A percentile compares a stretch with the other conserved stretches of the same genome.
phyloP scores from a whole-genome alignment of 2,888 invertebrate species.

The Coelogynopora nodosa region DNA sequence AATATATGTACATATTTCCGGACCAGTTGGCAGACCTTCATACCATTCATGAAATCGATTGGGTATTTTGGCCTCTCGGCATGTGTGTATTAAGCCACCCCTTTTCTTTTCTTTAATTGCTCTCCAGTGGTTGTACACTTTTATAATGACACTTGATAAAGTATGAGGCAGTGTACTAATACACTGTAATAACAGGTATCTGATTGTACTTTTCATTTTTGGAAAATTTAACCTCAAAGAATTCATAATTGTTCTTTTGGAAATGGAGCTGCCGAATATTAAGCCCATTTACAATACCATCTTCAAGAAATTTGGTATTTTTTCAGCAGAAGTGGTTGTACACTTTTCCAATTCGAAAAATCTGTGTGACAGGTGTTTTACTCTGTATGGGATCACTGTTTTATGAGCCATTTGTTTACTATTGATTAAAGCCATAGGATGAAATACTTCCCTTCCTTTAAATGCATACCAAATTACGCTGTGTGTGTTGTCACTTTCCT shows the following conservation, averaged over 20 bases:
- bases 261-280: conserved; percentile 16
- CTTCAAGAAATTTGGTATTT: neutral
- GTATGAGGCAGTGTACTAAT: conserved; percentile 17
- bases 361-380: conserved; percentile 15
- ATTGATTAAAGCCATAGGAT: neutral
- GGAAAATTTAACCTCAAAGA: conserved; percentile 22
- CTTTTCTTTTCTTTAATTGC: conserved; percentile 13
- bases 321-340: conserved; percentile 12
- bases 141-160: conserved; percentile 18
- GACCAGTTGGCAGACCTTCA: conserved; percentile 13
- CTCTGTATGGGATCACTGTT: no score
- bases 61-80: conserved; percentile 6
- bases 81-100: conserved; percentile 9
- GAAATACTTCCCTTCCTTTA: neutral
- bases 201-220: neutral
- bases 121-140: conserved; percentile 27
- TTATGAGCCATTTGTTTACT: conserved; percentile 1
- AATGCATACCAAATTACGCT: neutral
- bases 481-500: conserved; percentile 7
- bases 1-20: neutral
- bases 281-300: neutral
- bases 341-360: neutral
- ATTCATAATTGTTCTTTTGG: neutral
- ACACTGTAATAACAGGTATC: neutral
- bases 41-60: conserved; percentile 25